A percentile compares a stretch with the other conserved stretches of the same genome.
Evolutionary conservation across 2,797 vertebrate species (phyloP).

Genomic region (Myotis findleyi): DNA sequence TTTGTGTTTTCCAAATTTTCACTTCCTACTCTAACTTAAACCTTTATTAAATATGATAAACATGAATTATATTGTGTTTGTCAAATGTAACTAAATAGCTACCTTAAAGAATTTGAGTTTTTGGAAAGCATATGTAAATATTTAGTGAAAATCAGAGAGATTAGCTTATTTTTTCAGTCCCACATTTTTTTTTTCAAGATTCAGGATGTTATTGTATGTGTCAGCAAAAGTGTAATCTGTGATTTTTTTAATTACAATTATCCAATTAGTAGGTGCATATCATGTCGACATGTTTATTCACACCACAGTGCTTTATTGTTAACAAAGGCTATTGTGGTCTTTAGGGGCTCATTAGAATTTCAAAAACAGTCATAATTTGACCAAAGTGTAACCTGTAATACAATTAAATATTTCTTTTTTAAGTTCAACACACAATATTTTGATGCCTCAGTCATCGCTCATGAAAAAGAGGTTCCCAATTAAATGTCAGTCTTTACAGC

Average conservation of each 20-base stretch:
- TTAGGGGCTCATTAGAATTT: slow-evolving; percentile 20
- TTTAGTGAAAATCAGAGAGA: background rate
- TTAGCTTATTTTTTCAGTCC: background rate
- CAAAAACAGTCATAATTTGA: slow-evolving; percentile 14
- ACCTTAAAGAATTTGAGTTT: slow-evolving; percentile 16
- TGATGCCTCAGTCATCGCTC: background rate
- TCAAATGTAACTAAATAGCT: background rate
- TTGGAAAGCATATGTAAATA: background rate
- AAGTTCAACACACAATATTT: slow-evolving; percentile 14
- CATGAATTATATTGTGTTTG: slow-evolving; percentile 1
- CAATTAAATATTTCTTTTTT: background rate
- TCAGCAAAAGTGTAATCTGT: background rate
- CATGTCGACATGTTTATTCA: background rate
- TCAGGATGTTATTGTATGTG: background rate
- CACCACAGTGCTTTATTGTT: background rate
- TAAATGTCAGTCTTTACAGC: background rate
- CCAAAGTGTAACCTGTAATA: background rate
- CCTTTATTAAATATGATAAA: slow-evolving; percentile 38
- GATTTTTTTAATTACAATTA: background rate
- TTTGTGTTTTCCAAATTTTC: background rate
- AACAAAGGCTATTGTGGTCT: background rate
- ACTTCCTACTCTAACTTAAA: slow-evolving; percentile 5
- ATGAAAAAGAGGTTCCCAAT: background rate
- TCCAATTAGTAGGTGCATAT: background rate
- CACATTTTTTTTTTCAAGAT: slow-evolving; percentile 3